Percentiles rank a stretch among this genome's conserved stretches.
Conservation (phyloP, 2,113 vertebrate species). For the Felis catus region F.catus_Fca126_mat1.0 CM031420.1:148023501-148024000, state of each 20-base stretch:
- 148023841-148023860: background rate
- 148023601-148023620: background rate
- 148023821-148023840: background rate
- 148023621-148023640: background rate
- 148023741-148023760: background rate
- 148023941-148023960: background rate
- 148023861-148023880: background rate
- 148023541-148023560: background rate
- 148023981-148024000: too few species aligned
- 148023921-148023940: background rate
- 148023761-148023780: background rate
- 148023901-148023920: background rate
- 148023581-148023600: background rate
- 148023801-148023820: background rate
- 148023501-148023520: background rate
- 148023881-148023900: background rate
- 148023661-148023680: background rate
- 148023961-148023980: too few species aligned
- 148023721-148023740: background rate
- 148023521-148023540: background rate
- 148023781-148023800: background rate
- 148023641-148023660: background rate
- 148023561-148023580: background rate
- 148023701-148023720: background rate
- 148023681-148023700: background rate